phyloP scores from a whole-genome alignment of 2,797 vertebrate genomes.

The Avahi laniger region DNA sequence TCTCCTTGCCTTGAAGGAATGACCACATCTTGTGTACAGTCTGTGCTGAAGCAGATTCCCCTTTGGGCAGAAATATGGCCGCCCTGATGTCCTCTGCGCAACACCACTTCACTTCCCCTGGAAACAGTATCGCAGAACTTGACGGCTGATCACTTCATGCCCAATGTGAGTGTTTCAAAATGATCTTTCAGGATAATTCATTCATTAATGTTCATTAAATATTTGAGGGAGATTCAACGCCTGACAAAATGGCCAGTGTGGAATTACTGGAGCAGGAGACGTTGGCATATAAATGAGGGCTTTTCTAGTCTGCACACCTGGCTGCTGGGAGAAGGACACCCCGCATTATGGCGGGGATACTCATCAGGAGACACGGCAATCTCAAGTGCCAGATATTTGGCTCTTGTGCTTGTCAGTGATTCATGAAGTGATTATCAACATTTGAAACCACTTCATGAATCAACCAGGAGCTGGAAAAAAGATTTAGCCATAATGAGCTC shows the following conservation, averaged over 20 bases:
- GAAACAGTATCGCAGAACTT: not conserved
- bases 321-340: constrained; percentile 44
- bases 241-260: not conserved
- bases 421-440: constrained; percentile 78
- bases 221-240: not conserved
- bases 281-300: not conserved
- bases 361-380: constrained; percentile 71
- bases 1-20: not conserved
- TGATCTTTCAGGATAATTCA: not conserved
- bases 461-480: constrained; percentile 73
- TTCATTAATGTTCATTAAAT: not conserved
- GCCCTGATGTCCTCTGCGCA: not conserved
- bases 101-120: not conserved
- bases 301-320: constrained; percentile 22
- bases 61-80: not conserved
- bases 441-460: constrained; percentile 82
- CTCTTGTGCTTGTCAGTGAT: constrained; percentile 75
- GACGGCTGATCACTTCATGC: not conserved
- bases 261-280: not conserved
- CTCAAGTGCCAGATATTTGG: constrained; percentile 73
- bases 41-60: not conserved
- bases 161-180: not conserved
- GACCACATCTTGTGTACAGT: fast-evolving
- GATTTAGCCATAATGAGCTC: constrained; percentile 79
- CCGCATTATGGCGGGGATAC: constrained; percentile 52